Percentiles rank a stretch among this genome's conserved stretches.
phyloP scores from a whole-genome alignment of 2,888 invertebrate genomes.

The Scaptomyza flava region DNA sequence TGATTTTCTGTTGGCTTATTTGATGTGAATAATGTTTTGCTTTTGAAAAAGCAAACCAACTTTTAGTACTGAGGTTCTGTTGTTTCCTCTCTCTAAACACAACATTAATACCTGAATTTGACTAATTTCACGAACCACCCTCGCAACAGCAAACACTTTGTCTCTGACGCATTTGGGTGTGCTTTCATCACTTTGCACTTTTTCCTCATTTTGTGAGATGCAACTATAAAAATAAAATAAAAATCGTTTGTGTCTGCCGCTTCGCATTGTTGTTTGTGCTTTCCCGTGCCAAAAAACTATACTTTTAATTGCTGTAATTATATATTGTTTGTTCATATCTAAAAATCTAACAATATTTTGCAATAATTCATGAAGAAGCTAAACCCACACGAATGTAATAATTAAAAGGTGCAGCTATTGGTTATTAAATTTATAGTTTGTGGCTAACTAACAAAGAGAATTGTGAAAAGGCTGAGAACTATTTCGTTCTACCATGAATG shows the following conservation, averaged over 20 bases:
- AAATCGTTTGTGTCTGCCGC: not conserved
- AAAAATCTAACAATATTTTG: conserved; percentile 3
- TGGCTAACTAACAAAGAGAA: too few species aligned
- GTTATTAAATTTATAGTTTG: conserved; percentile 8
- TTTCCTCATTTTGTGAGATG: conserved; percentile 9
- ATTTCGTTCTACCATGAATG: not conserved
- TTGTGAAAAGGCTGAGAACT: too few species aligned
- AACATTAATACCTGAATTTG: too few species aligned
- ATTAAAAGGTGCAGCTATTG: not conserved
- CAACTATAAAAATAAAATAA: not conserved
- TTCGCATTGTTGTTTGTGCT: conserved; percentile 1
- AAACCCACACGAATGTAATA: not conserved
- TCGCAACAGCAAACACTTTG: not conserved
- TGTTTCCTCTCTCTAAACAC: too few species aligned
- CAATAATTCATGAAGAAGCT: not conserved
- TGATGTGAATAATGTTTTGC: too few species aligned
- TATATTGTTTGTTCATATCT: conserved; percentile 25
- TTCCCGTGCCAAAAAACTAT: conserved; percentile 29
- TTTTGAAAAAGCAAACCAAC: too few species aligned
- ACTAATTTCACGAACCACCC: not conserved
- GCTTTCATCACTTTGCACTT: conserved; percentile 1
- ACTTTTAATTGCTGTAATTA: conserved; percentile 29
- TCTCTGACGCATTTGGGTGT: not conserved
- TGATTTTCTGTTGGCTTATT: not conserved
- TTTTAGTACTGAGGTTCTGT: too few species aligned